Evolutionary conservation across 2,888 invertebrate genomes (phyloP).

Genomic region (Drosophila tanythrix): DNA sequence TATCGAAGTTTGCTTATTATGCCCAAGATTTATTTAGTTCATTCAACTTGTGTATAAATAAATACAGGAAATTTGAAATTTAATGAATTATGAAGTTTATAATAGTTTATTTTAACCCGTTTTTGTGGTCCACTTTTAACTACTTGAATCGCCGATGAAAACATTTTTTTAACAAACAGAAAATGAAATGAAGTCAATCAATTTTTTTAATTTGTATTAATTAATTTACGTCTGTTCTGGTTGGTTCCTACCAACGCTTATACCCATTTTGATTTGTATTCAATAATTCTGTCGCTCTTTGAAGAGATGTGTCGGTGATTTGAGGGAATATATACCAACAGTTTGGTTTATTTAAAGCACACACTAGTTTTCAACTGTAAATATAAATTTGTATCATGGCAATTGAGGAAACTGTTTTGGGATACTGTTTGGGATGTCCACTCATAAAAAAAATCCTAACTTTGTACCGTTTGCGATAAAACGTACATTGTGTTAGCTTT

Average conservation of each 20-base stretch:
- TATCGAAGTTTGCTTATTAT: slow-evolving; percentile 8
- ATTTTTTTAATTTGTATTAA: background rate
- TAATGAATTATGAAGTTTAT: slow-evolving; percentile 9
- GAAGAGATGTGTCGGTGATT: background rate
- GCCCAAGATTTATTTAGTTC: slow-evolving; percentile 10
- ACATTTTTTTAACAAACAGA: background rate
- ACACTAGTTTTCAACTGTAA: slow-evolving; percentile 13
- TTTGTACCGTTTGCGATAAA: slow-evolving; percentile 40
- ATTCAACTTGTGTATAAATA: slow-evolving; percentile 58
- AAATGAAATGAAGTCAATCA: background rate
- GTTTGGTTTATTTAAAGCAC: slow-evolving; percentile 22
- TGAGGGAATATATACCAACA: slow-evolving; percentile 1
- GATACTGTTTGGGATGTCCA: slow-evolving; percentile 3
- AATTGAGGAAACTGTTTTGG: slow-evolving; percentile 29
- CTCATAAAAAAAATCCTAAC: slow-evolving; percentile 32
- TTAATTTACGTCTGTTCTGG: background rate
- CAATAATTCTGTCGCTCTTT: background rate
- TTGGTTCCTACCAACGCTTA: background rate
- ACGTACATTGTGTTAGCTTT: slow-evolving; percentile 18
- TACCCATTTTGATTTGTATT: background rate
- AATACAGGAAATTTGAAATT: slow-evolving; percentile 18
- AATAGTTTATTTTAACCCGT: background rate
- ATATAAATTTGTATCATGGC: slow-evolving; percentile 39
- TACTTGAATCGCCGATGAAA: background rate
- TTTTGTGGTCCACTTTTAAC: background rate